Base-by-base conservation (phyloP, 2,797 vertebrate genomes). In the Poecilia velifera region DNA sequence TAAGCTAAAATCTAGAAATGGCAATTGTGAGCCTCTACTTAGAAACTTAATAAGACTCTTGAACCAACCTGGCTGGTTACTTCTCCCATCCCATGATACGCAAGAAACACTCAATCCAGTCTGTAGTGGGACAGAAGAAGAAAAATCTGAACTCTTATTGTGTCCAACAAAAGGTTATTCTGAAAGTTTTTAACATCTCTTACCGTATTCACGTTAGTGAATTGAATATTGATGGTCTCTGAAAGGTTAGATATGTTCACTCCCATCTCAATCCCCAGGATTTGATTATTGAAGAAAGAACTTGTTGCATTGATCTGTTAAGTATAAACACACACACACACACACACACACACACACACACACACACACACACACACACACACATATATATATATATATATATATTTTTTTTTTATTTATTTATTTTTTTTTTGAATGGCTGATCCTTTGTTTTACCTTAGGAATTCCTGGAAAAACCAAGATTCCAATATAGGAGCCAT, bases 81-180 rank as follows among this genome's bases (percentile, higher is more conserved):
- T 88, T 82, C 62, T 43, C 6, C 89, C 91, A 71, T 90, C 18
- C 93, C 90, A 94, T 0, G 91, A 94, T 7, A 8, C 0, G 18
- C 94, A 95, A 4, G 78, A 76, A 12, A n/a, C 55, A 4, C 3
- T 64, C 0, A 0, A 59, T 80, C 74, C 79, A 1, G 20, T 68
- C 87, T 91, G 55, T 76, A 34, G 73, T n/a, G 8, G 14, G 6
- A 31, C 49, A 34, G 5, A 76, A 62, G 72, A 62, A 34, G 20
- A 53, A 76, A 39, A 1, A 1, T 49, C 36, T 12, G 20, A 68
- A 66, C 22, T 25, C 66, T 7, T 6, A 45, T n/a, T 41, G 18
- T 25, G 18, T 43, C 10, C 41, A 70, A 45, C 1, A 6, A 68
- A 68, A 68, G 18, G 34, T 4, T 7, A 34, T 49, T 47, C 43